Evolutionary conservation across 2,797 vertebrate species (phyloP).

Genomic region (Sternotherus odoratus): DNA sequence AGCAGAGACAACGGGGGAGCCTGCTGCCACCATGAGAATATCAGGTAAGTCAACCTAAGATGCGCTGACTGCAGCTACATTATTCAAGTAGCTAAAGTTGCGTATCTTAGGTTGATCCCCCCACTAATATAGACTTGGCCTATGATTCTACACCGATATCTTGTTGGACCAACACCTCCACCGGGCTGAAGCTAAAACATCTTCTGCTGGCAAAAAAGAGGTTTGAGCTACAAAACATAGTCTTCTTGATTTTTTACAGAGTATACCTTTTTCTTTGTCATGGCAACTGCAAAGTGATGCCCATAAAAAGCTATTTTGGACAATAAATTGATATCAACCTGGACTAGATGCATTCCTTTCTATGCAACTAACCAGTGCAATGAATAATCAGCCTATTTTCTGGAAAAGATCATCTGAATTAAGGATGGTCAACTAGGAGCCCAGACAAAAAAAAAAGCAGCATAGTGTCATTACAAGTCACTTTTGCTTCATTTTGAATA

Average conservation of each 20-base stretch:
- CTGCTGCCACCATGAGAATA: too few relatives aligned
- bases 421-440: background rate
- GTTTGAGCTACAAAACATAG: accelerated
- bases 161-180: background rate
- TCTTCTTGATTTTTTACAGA: background rate
- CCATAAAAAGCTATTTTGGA: background rate
- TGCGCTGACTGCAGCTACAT: too few relatives aligned
- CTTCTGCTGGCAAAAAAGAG: background rate
- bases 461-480: background rate
- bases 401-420: background rate
- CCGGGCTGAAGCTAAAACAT: background rate
- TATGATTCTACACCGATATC: background rate
- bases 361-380: background rate
- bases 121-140: too few relatives aligned
- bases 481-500: background rate
- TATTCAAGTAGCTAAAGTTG: too few relatives aligned
- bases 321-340: background rate
- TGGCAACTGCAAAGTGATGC: background rate
- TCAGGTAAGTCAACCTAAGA: too few relatives aligned
- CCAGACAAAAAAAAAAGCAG: background rate
- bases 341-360: background rate
- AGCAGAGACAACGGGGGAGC: too few relatives aligned
- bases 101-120: too few relatives aligned
- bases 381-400: background rate
- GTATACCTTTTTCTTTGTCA: background rate